phyloP scores from a whole-genome alignment of 2,888 invertebrate genomes.

The Pseudococcus viburni region DNA sequence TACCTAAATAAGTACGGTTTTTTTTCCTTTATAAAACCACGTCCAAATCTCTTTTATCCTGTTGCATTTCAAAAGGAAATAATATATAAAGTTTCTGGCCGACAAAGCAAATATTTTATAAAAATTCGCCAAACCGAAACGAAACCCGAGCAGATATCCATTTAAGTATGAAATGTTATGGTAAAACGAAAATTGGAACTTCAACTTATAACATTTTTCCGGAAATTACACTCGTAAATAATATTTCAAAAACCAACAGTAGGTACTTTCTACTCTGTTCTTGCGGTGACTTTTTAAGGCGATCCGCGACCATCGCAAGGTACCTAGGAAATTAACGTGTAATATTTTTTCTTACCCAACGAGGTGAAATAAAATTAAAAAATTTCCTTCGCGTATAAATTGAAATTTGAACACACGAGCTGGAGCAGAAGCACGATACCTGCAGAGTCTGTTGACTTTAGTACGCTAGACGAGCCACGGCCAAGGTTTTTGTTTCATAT shows the following conservation, averaged over 20 bases:
- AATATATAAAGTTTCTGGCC: conserved; percentile 14
- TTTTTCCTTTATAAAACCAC: neutral
- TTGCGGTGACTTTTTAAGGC: neutral
- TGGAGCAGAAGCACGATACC: neutral
- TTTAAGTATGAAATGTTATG: conserved; percentile 41
- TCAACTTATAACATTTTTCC: conserved; percentile 28
- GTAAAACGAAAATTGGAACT: conserved; percentile 40
- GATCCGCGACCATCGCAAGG: neutral
- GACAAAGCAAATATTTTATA: conserved; percentile 44
- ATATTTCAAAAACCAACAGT: neutral
- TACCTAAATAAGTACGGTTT: conserved; percentile 21
- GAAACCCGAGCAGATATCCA: conserved; percentile 14
- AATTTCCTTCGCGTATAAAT: neutral
- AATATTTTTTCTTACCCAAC: conserved; percentile 7
- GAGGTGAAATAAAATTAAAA: conserved; percentile 16
- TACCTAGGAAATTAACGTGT: conserved; percentile 31
- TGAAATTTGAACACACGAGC: neutral
- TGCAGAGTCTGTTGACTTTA: neutral
- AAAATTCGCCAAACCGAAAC: conserved; percentile 19
- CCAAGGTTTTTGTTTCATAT: neutral
- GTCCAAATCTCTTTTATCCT: conserved; percentile 30
- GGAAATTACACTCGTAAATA: conserved; percentile 37
- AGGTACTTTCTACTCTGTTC: neutral
- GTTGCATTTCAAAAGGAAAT: conserved; percentile 32
- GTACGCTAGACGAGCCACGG: neutral